phyloP scores from a whole-genome alignment of 2,888 invertebrate species.

The Caenorhabditis imperialis region DNA sequence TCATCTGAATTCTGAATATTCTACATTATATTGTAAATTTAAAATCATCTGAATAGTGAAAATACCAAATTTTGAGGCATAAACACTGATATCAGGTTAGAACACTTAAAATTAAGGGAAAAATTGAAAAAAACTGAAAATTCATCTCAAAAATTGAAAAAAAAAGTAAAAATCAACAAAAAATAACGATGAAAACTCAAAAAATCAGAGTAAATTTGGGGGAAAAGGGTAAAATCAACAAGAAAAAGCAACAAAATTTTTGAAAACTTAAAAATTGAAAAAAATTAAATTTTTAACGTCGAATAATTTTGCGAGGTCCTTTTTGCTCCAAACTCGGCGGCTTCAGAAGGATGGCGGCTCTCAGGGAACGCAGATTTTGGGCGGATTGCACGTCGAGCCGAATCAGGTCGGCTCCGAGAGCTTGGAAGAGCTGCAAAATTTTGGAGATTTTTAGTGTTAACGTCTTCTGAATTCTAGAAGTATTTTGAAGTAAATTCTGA shows the following conservation, averaged over 20 bases:
- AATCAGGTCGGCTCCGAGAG: slow-evolving; percentile 57
- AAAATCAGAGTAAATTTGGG: neutral
- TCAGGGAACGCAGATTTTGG: slow-evolving; percentile 40
- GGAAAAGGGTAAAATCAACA: slow-evolving; percentile 8
- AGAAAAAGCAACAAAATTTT: slow-evolving; percentile 6
- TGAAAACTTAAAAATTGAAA: neutral
- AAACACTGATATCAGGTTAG: too few relatives aligned
- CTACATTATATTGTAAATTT: too few relatives aligned
- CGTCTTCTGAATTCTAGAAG: too few relatives aligned
- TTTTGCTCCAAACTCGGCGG: slow-evolving; percentile 46
- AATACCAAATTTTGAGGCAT: neutral
- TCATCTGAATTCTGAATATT: slow-evolving; percentile 11
- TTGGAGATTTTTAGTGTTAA: too few relatives aligned
- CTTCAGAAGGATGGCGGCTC: slow-evolving; percentile 52
- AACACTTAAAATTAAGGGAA: too few relatives aligned
- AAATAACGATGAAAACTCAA: too few relatives aligned
- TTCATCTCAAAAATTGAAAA: neutral
- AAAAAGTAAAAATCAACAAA: neutral
- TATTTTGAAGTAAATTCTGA: too few relatives aligned
- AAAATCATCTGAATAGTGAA: too few relatives aligned
- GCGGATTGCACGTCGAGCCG: slow-evolving; percentile 47
- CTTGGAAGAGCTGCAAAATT: slow-evolving; percentile 55
- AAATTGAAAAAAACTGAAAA: too few relatives aligned
- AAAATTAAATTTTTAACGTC: slow-evolving; percentile 20
- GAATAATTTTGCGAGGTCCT: slow-evolving; percentile 17